A percentile compares a stretch with the other conserved stretches of the same genome.
phyloP scores from a whole-genome alignment of 2,888 invertebrate species.

The Leptinotarsa haldemani region DNA sequence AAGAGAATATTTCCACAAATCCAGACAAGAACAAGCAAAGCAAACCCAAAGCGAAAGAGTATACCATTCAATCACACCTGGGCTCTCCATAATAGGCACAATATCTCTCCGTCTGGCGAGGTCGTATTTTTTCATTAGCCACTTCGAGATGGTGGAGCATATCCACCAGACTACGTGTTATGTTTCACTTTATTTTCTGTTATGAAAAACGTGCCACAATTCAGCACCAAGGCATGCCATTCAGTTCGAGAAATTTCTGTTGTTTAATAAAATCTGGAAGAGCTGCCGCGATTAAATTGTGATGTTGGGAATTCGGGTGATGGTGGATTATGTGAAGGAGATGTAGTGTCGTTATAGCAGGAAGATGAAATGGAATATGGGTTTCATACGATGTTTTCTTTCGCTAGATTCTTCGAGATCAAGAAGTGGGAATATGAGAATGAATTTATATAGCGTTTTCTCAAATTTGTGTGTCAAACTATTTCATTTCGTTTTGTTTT shows the following conservation, averaged over 20 bases:
- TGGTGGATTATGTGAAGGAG: not conserved
- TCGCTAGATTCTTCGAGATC: no score
- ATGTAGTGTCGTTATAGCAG: not conserved
- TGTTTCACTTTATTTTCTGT: slow-evolving; percentile 32
- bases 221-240: slow-evolving; percentile 4
- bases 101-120: slow-evolving; percentile 6
- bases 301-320: slow-evolving; percentile 13
- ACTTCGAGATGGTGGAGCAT: slow-evolving; percentile 11
- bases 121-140: slow-evolving; percentile 20
- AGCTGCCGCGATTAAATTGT: slow-evolving; percentile 27
- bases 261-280: slow-evolving; percentile 30
- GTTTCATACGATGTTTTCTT: not conserved
- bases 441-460: no score
- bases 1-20: no score
- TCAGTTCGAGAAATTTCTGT: slow-evolving; percentile 22
- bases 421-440: no score
- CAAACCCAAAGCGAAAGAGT: not conserved
- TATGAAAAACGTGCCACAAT: slow-evolving; percentile 32
- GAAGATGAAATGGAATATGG: not conserved
- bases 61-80: slow-evolving; percentile 5
- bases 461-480: no score
- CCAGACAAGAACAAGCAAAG: not conserved
- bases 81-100: not conserved
- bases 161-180: slow-evolving; percentile 28
- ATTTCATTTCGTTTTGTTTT: no score